These are phyloP conservation scores for Pyrochroa serraticornis DNA, from an alignment of 2,888 invertebrate genomes.

Conservation along the genomic window DNA sequence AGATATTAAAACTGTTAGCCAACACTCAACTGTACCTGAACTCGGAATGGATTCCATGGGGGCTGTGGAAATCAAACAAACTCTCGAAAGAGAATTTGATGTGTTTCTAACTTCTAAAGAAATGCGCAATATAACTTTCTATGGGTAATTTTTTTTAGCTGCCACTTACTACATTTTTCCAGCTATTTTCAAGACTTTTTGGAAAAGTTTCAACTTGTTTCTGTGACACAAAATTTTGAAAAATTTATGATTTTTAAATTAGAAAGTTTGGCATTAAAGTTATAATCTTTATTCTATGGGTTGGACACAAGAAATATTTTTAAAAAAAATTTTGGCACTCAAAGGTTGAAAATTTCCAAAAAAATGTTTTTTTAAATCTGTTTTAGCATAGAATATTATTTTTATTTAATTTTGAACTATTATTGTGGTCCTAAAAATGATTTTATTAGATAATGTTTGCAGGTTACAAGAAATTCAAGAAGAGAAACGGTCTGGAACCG, in stretches of 20 bases:
- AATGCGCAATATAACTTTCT: conserved; percentile 79
- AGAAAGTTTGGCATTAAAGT: conserved; percentile 68
- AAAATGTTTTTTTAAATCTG: background rate
- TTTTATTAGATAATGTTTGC: too few species aligned
- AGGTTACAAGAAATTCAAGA: conserved; percentile 63
- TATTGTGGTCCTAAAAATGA: too few species aligned
- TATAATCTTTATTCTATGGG: conserved; percentile 58
- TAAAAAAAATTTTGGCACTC: too few species aligned
- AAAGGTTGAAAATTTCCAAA: conserved; percentile 61
- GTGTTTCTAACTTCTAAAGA: conserved; percentile 49
- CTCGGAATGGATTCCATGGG: conserved; percentile 76
- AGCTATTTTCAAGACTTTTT: too few species aligned
- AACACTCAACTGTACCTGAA: conserved; percentile 62
- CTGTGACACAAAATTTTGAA: too few species aligned
- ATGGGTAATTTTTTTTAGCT: conserved; percentile 67
- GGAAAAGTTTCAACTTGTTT: too few species aligned
- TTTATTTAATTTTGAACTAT: too few species aligned
- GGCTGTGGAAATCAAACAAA: conserved; percentile 66
- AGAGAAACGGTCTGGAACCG: conserved; percentile 55
- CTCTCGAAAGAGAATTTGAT: conserved; percentile 8
- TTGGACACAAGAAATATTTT: too few species aligned
- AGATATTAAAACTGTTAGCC: conserved; percentile 50
- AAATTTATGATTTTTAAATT: conserved; percentile 71
- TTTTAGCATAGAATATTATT: too few species aligned
- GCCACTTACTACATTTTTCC: conserved; percentile 61